A percentile compares a stretch with the other conserved stretches of the same genome.
Evolutionary conservation across 2,888 invertebrate species (phyloP).

Genomic region (Caenorhabditis angaria): DNA sequence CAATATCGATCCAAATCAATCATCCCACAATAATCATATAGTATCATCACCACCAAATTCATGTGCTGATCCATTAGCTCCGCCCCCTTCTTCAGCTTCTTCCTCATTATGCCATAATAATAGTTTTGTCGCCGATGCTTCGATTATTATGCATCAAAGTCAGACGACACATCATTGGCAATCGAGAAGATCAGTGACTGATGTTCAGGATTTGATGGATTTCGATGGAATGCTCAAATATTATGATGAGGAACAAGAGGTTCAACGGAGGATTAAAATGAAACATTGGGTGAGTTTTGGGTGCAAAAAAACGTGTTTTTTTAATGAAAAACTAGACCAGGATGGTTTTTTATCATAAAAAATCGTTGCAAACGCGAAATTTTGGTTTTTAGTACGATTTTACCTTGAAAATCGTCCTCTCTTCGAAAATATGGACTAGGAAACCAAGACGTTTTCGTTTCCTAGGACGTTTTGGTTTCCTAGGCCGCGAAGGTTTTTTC

Average conservation of each 20-base stretch:
- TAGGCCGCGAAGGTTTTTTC: no score
- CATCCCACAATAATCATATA: neutral
- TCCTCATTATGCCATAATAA: neutral
- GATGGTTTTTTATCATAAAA: neutral
- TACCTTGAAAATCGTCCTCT: no score
- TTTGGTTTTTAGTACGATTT: no score
- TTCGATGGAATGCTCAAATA: slow-evolving; percentile 47
- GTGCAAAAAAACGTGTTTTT: slow-evolving; percentile 12
- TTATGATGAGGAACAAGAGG: slow-evolving; percentile 42
- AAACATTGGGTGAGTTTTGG: slow-evolving; percentile 6
- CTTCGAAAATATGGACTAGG: no score
- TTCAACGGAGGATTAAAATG: slow-evolving; percentile 25
- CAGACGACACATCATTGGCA: neutral
- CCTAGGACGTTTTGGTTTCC: no score
- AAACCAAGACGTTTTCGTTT: no score
- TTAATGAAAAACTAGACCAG: neutral
- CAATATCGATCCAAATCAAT: slow-evolving; percentile 15
- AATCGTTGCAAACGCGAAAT: neutral
- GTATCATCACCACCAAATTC: neutral
- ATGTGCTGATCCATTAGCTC: neutral
- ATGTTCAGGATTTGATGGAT: slow-evolving; percentile 27
- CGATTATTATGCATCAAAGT: neutral
- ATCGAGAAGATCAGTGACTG: neutral
- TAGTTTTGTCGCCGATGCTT: neutral
- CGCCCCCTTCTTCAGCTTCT: neutral